Percentiles rank a stretch among this genome's conserved stretches.
phyloP scores from a whole-genome alignment of 2,888 invertebrate genomes.

The Hirtodrosophila trivittata region DNA sequence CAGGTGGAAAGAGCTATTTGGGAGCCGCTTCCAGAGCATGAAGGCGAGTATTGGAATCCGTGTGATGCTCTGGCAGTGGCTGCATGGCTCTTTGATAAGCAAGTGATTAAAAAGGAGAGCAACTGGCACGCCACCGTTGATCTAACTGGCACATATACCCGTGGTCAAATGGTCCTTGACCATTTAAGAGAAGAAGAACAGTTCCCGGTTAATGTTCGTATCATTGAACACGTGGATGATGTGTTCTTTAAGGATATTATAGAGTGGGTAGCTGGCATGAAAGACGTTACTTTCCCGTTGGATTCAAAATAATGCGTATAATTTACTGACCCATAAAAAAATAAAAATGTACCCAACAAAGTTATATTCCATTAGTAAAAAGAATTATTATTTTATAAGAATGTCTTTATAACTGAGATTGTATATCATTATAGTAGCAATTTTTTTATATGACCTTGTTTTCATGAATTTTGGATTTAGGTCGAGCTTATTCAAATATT shows the following conservation, averaged over 20 bases:
- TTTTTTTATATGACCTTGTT: too few species aligned
- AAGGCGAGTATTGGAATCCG: constrained; percentile 80
- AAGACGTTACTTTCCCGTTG: constrained; percentile 4
- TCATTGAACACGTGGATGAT: constrained; percentile 84
- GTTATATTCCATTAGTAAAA: too few species aligned
- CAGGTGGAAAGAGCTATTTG: constrained; percentile 84
- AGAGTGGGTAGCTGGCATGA: constrained; percentile 83
- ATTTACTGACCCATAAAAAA: too few species aligned
- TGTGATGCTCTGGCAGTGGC: constrained; percentile 85
- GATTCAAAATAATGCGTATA: too few species aligned
- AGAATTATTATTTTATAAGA: too few species aligned
- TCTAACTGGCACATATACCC: constrained; percentile 85
- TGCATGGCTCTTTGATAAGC: constrained; percentile 83
- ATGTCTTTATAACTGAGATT: too few species aligned
- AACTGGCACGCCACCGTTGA: constrained; percentile 86
- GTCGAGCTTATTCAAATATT: too few species aligned
- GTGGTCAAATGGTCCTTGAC: constrained; percentile 88
- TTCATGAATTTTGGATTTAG: too few species aligned
- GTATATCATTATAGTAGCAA: too few species aligned
- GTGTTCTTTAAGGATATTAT: constrained; percentile 84
- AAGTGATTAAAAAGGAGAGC: constrained; percentile 80
- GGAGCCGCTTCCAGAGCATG: constrained; percentile 39
- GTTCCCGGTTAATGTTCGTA: constrained; percentile 77
- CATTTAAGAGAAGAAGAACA: constrained; percentile 81
- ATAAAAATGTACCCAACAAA: too few species aligned